phyloP scores from a whole-genome alignment of 1,140 invertebrate genomes.

The Delia radicum region DNA sequence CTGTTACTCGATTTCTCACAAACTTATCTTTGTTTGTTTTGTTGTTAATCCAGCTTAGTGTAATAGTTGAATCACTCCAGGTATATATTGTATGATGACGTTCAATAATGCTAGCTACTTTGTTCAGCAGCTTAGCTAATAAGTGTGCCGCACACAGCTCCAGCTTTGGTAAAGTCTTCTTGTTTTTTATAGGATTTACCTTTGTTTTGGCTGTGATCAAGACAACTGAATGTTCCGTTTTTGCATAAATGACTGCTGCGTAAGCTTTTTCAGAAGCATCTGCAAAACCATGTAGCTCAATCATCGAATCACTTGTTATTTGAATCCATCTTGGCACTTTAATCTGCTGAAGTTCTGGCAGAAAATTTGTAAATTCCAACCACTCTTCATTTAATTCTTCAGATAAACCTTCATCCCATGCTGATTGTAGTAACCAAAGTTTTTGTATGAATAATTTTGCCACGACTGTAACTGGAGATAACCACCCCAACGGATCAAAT shows the following conservation, averaged over 20 bases:
- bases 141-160: neutral
- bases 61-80: conserved; percentile 4
- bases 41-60: neutral
- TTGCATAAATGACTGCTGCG: conserved; percentile 9
- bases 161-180: neutral
- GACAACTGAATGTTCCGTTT: conserved; percentile 10
- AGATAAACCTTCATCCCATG: conserved; percentile 49
- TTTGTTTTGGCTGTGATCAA: conserved; percentile 42
- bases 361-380: conserved; percentile 16
- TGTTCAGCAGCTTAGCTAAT: neutral
- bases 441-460: conserved; percentile 55
- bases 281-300: conserved; percentile 20
- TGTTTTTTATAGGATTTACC: conserved; percentile 35
- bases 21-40: neutral
- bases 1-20: neutral
- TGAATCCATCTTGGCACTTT: conserved; percentile 11
- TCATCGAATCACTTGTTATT: neutral
- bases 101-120: neutral
- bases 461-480: conserved; percentile 43
- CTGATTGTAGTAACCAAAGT: conserved; percentile 41
- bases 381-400: conserved; percentile 35
- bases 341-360: neutral
- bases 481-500: conserved; percentile 55
- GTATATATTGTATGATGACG: neutral
- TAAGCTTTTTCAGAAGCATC: conserved; percentile 26